A percentile compares a stretch with the other conserved stretches of the same genome.
phyloP scores from a whole-genome alignment of 2,113 vertebrate species.

The Amazona vittata region DNA sequence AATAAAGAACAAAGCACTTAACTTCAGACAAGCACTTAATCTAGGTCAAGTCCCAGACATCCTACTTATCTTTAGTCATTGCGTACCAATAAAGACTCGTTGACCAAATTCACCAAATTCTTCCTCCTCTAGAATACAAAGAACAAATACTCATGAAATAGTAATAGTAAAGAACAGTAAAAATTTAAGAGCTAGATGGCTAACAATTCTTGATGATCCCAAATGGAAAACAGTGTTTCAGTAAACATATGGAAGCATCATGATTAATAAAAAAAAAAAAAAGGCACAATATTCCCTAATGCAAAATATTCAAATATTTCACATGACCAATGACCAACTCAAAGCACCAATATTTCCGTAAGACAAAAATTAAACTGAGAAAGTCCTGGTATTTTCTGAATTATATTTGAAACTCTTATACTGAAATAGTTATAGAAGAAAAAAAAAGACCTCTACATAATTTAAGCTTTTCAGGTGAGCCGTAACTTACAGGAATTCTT shows the following conservation, averaged over 20 bases:
- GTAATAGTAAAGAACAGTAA: background rate
- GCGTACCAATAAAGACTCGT: constrained; percentile 86
- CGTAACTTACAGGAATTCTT: background rate
- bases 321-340: background rate
- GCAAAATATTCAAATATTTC: background rate
- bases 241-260: background rate
- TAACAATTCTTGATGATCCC: background rate
- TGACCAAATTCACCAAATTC: constrained; percentile 83
- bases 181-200: background rate
- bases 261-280: background rate
- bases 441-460: background rate
- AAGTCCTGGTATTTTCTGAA: background rate
- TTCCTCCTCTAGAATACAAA: constrained; percentile 81
- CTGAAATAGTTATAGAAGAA: background rate
- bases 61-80: constrained; percentile 21
- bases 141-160: background rate
- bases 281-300: background rate
- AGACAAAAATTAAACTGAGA: background rate
- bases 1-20: background rate
- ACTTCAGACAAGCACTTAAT: background rate
- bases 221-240: background rate
- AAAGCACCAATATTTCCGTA: background rate
- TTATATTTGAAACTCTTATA: background rate
- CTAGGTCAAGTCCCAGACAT: background rate
- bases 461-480: background rate